Conservation (phyloP, 2,797 vertebrate genomes). For the Dermochelys coriacea region DNA sequence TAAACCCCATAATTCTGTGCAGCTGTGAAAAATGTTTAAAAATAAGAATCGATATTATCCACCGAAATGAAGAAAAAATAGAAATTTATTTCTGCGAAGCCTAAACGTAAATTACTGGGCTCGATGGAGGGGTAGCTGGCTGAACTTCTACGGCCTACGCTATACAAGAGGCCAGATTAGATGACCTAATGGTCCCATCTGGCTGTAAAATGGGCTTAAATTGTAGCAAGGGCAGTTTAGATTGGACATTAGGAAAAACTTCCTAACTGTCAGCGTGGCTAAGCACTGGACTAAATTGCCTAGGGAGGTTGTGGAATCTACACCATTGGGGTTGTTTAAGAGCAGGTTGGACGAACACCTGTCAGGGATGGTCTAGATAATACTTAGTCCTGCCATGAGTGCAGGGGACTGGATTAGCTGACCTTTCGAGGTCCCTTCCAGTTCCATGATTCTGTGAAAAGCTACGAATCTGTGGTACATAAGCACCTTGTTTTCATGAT, state of each 20-base stretch:
- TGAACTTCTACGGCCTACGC: not conserved
- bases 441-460: not conserved
- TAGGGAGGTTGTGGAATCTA: too few species aligned
- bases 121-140: not conserved
- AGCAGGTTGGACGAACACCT: too few species aligned
- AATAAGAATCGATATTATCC: not conserved
- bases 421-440: too few species aligned
- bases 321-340: too few species aligned
- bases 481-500: not conserved
- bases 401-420: too few species aligned
- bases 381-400: too few species aligned
- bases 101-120: not conserved
- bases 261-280: too few species aligned
- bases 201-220: not conserved
- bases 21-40: not conserved
- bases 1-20: not conserved
- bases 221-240: too few species aligned
- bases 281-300: too few species aligned
- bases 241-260: too few species aligned
- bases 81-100: not conserved
- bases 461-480: not conserved
- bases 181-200: not conserved
- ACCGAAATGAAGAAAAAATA: not conserved
- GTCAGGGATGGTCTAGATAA: too few species aligned
- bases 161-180: too few species aligned